A percentile compares a stretch with the other conserved stretches of the same genome.
Evolutionary conservation across 2,888 invertebrate species (phyloP).

Genomic region (Tortrix viridana): DNA sequence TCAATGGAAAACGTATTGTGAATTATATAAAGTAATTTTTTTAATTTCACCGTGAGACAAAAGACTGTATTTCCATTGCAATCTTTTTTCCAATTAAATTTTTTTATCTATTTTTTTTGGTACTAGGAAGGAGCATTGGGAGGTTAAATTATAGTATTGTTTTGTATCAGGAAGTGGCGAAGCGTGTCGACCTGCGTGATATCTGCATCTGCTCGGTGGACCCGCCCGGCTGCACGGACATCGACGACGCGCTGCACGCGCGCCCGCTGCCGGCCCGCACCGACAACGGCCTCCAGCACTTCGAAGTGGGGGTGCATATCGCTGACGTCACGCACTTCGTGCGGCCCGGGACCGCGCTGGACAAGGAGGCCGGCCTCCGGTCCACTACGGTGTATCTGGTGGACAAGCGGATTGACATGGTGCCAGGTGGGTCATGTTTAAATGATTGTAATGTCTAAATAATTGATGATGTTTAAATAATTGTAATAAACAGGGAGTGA

Average conservation of each 20-base stretch:
- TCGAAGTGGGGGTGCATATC: constrained; percentile 94
- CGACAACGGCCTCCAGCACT: constrained; percentile 54
- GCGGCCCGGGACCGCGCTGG: constrained; percentile 95
- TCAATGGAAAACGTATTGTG: too few species aligned
- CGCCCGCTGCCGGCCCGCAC: constrained; percentile 86
- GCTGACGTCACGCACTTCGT: constrained; percentile 99
- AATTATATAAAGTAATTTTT: too few species aligned
- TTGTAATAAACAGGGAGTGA: too few species aligned
- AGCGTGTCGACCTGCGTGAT: constrained; percentile 93
- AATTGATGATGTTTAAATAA: too few species aligned
- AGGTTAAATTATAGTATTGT: too few species aligned
- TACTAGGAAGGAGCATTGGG: too few species aligned
- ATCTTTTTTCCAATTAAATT: too few species aligned
- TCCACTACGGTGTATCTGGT: constrained; percentile 98
- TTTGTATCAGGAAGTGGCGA: constrained; percentile 86
- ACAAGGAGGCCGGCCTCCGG: constrained; percentile 95
- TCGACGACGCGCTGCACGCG: constrained; percentile 99
- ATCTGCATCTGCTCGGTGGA: constrained; percentile 97
- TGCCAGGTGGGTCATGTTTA: constrained; percentile 76
- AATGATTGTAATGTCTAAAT: too few species aligned
- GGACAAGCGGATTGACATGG: constrained; percentile 96
- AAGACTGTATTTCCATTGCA: too few species aligned
- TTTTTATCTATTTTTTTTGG: too few species aligned
- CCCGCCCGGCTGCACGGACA: constrained; percentile 99
- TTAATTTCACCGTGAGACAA: too few species aligned